A percentile compares a stretch with the other conserved stretches of the same genome.
These are phyloP conservation scores for Sycophila sp. DNA, from an alignment of 1,140 invertebrate species.

Conservation along the genomic window DNA sequence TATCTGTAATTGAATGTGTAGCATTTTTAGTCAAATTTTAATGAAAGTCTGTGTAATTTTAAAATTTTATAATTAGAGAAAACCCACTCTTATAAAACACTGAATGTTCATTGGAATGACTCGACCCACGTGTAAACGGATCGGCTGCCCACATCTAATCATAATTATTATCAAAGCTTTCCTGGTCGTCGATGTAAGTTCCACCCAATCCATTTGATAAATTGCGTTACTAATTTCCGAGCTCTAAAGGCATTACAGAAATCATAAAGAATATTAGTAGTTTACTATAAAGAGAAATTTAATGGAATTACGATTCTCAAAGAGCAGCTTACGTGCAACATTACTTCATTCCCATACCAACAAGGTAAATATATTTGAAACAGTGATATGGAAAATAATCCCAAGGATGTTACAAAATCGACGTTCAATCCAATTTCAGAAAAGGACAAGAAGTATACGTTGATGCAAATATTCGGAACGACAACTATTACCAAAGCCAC, in stretches of 20 bases:
- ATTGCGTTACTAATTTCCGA: not conserved
- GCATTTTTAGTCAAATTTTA: no score
- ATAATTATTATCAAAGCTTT: constrained; percentile 12
- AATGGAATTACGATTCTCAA: no score
- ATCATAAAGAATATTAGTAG: not conserved
- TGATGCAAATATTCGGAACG: constrained; percentile 23
- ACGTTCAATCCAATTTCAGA: not conserved
- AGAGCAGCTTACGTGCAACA: not conserved
- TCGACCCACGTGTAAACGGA: not conserved
- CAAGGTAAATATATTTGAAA: constrained; percentile 26
- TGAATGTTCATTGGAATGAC: constrained; percentile 7
- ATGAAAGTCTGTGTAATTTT: not conserved
- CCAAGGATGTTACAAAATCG: not conserved
- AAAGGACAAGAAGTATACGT: not conserved
- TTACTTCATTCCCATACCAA: constrained; percentile 28
- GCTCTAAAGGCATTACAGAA: not conserved
- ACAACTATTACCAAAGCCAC: not conserved
- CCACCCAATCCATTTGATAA: constrained; percentile 17
- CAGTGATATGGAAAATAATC: not conserved
- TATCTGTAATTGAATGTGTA: not conserved
- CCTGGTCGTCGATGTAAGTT: not conserved
- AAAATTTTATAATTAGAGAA: not conserved
- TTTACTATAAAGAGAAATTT: not conserved
- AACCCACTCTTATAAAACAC: constrained; percentile 13
- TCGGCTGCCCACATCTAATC: constrained; percentile 1